These are phyloP conservation scores for Aphelinus certus DNA, from an alignment of 1,140 invertebrate genomes.

Conservation along the genomic window DNA sequence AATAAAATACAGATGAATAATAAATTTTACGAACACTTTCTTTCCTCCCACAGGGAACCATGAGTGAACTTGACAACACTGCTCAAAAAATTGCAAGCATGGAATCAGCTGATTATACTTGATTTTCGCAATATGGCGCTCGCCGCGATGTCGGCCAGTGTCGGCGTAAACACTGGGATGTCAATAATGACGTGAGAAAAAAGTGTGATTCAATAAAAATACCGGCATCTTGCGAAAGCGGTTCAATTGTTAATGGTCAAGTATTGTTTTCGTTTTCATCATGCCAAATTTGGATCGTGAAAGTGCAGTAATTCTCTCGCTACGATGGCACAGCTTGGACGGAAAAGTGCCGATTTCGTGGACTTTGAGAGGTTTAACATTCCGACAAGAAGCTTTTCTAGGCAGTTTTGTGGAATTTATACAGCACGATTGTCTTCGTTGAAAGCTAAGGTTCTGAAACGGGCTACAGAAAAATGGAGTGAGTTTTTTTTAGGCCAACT, in stretches of 20 bases:
- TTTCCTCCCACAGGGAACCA: too few species aligned
- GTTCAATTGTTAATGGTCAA: not conserved
- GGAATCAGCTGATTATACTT: constrained; percentile 23
- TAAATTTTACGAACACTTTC: too few species aligned
- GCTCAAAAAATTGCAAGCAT: not conserved
- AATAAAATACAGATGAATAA: too few species aligned
- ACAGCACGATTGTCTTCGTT: constrained; percentile 78
- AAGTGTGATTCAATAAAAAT: not conserved
- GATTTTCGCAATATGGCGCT: not conserved
- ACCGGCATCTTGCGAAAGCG: too few species aligned
- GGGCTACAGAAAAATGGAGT: constrained; percentile 73
- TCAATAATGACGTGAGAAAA: not conserved
- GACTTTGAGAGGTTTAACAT: constrained; percentile 66
- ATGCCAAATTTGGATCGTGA: constrained; percentile 1
- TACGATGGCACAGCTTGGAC: constrained; percentile 38
- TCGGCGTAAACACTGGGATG: too few species aligned
- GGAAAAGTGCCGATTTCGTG: constrained; percentile 47
- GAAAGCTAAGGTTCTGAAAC: constrained; percentile 68
- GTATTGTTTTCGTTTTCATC: not conserved
- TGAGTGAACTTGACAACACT: constrained; percentile 7
- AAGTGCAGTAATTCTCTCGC: not conserved
- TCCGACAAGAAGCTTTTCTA: constrained; percentile 74
- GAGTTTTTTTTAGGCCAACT: constrained; percentile 41
- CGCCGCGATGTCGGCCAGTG: too few species aligned
- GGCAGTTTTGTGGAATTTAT: constrained; percentile 88